Evolutionary conservation across 2,797 vertebrate species (phyloP).

Genomic region (Philypnodon macrostomus): DNA sequence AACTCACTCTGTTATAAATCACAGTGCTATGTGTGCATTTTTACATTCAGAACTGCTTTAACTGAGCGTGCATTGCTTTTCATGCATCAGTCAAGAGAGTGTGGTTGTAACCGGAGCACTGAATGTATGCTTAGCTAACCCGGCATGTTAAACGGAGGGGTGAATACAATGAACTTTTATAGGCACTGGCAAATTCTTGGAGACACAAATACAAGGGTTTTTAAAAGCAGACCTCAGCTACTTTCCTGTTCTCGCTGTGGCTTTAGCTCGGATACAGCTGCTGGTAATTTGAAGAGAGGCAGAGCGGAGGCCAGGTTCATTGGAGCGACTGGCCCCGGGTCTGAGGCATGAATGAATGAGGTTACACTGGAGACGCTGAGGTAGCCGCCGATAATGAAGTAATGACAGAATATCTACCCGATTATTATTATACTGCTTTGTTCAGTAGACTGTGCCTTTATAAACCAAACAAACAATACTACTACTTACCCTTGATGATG

Average conservation of each 20-base stretch:
- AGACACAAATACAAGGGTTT: conserved; percentile 15
- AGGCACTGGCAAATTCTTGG: conserved; percentile 4
- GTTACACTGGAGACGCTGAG: conserved; percentile 1
- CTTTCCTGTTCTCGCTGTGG: conserved; percentile 14
- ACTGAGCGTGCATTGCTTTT: conserved; percentile 1
- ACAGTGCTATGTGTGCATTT: conserved; percentile 3
- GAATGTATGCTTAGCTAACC: conserved; percentile 1
- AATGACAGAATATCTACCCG: background rate
- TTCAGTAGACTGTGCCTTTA: background rate
- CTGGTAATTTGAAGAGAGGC: conserved; percentile 25
- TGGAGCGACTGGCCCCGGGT: conserved; percentile 12
- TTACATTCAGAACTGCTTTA: background rate
- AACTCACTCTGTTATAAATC: conserved; percentile 7
- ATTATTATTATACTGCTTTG: background rate
- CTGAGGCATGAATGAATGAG: conserved; percentile 39
- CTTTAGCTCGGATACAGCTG: conserved; percentile 30
- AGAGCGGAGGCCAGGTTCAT: conserved; percentile 25
- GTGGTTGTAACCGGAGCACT: background rate
- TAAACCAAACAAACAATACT: background rate
- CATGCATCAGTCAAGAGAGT: background rate
- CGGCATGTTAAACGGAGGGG: conserved; percentile 4
- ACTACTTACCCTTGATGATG: too few relatives aligned
- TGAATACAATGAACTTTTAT: conserved; percentile 16
- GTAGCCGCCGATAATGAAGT: background rate
- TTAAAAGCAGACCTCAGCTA: conserved; percentile 22